Conservation (phyloP, 1,140 invertebrate species). For the Brachionus rubens region DNA sequence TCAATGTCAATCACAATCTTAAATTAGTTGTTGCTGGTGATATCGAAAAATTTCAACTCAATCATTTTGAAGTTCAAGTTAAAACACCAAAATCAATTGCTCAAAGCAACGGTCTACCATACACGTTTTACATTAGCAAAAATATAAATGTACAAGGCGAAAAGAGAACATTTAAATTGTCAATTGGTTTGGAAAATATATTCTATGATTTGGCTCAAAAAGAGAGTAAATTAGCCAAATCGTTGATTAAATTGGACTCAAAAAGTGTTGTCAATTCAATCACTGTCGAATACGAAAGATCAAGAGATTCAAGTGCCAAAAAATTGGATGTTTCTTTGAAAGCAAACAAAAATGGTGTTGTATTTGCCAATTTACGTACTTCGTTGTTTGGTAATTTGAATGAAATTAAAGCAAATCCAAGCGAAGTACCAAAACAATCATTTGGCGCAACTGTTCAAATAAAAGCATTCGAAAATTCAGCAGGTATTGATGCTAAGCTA, state of each 20-base stretch:
- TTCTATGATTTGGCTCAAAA: neutral
- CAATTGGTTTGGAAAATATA: neutral
- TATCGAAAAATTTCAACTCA: neutral
- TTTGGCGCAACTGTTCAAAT: neutral
- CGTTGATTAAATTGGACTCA: constrained; percentile 6
- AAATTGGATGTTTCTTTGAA: neutral
- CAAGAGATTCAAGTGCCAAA: neutral
- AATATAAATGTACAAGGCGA: neutral
- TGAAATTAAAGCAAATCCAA: neutral
- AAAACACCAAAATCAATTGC: neutral
- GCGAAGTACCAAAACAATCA: constrained; percentile 21
- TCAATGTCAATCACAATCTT: constrained; percentile 1
- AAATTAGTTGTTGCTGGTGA: neutral
- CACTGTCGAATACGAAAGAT: neutral
- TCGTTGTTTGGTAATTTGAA: neutral
- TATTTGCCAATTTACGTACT: neutral
- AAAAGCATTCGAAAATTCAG: constrained; percentile 23
- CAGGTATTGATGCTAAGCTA: neutral
- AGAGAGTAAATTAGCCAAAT: constrained; percentile 4
- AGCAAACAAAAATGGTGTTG: neutral
- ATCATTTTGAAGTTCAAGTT: constrained; percentile 18
- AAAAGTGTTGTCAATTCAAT: neutral
- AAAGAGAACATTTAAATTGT: neutral
- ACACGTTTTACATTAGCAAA: neutral
- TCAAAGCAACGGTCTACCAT: neutral